Base-by-base conservation (phyloP, 2,113 vertebrate species). In the Mohoua ochrocephala region DNA sequence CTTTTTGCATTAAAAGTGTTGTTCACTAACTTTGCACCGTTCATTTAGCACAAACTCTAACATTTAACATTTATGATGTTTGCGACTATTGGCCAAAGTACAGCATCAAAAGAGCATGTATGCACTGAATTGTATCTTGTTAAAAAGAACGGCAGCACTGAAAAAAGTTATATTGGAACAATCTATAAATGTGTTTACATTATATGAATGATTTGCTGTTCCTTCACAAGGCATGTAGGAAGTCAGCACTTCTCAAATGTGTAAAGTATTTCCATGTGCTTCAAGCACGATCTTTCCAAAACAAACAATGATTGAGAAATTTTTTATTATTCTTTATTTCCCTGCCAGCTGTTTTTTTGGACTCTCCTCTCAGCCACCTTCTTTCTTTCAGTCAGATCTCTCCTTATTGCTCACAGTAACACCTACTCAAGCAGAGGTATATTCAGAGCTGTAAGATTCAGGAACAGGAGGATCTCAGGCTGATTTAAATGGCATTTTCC, bases 201-300 rank as follows among this genome's bases (percentile, higher is more conserved):
- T 96, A 97, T 74, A 96, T 95, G 95, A 97, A 91, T 97, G 95
- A 98, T 97, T 96, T 97, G 93, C 92, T 97, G 90, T 97, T 98
- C 97, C 95, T 97, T 97, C 95, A 96, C 94, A 97, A 97, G 94
- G 89, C 91, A 97, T 97, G 82, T 97, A 97, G 96, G 93, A 97
- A 98, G 89, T 96, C 93, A 97, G 92, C 97, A 97, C 97, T 97
- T 97, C 95, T 97, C 95, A 96, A 97, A 97, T 6, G 95, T 97
- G 97, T 77, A 95, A 98, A 98, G 98, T 98, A 98, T 96, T 98
- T 98, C 97, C 98, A 98, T 97, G 97, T 98, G 98, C 95, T 97
- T 96, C 95, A 96, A 89, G 96, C 94, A 87, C 82, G 96, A 97
- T 97, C 96, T 97, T 97, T 96, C 96, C 92, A 98, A 98, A 98